Evolutionary conservation across 1,140 invertebrate genomes (phyloP).

Genomic region (Sycophila sp.): DNA sequence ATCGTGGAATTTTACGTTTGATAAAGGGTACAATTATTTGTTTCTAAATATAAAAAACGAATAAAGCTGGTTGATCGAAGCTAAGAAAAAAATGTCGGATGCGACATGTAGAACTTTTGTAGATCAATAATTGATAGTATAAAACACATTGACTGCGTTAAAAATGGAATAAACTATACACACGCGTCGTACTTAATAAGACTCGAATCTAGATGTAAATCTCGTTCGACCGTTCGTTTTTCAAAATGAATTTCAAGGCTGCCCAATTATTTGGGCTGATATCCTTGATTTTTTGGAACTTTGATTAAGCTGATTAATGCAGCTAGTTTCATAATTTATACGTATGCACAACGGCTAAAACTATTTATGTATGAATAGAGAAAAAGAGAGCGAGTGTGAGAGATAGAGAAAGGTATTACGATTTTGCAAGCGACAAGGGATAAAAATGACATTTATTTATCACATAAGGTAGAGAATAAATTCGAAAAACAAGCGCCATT

Average conservation of each 20-base stretch:
- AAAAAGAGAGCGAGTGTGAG: not conserved
- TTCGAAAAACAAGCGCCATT: conserved; percentile 34
- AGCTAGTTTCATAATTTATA: conserved; percentile 28
- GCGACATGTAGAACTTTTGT: conserved; percentile 4
- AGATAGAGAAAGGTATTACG: conserved; percentile 1
- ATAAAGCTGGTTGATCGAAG: not conserved
- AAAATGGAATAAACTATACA: no score
- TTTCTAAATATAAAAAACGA: no score
- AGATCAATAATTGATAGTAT: no score
- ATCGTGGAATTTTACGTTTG: no score
- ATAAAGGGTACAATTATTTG: no score
- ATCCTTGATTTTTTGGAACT: conserved; percentile 1
- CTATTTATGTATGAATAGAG: conserved; percentile 32
- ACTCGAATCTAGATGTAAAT: conserved; percentile 39
- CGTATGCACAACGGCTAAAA: conserved; percentile 6
- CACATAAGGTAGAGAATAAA: not conserved
- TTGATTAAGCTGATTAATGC: conserved; percentile 21
- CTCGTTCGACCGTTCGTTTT: conserved; percentile 24
- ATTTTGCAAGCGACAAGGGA: conserved; percentile 9
- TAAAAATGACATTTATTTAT: conserved; percentile 26
- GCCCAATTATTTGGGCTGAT: conserved; percentile 1
- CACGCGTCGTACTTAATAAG: conserved; percentile 29
- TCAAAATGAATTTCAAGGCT: conserved; percentile 12
- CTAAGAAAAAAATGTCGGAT: not conserved
- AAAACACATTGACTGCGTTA: no score